phyloP scores from a whole-genome alignment of 2,113 vertebrate species.

The Forbesichthys papilliferus region DNA sequence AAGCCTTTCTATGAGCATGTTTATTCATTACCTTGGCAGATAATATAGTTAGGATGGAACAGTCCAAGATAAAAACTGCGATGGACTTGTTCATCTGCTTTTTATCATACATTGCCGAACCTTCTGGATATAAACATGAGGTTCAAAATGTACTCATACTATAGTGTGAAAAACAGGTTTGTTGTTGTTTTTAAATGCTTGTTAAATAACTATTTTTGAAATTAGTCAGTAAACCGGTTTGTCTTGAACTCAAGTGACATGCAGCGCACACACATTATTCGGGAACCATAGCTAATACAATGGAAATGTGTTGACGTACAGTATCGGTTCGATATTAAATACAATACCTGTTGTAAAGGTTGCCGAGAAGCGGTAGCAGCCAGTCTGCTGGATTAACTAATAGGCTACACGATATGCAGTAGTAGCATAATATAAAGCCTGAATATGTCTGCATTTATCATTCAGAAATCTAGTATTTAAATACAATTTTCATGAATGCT shows the following conservation, averaged over 20 bases:
- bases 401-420: too few species aligned
- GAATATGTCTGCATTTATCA: constrained; percentile 1
- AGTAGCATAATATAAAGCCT: not conserved
- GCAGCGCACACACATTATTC: not conserved
- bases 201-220: too few species aligned
- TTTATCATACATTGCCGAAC: constrained; percentile 3
- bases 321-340: too few species aligned
- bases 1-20: constrained; percentile 30
- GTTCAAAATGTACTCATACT: too few species aligned
- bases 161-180: too few species aligned
- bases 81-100: constrained; percentile 1
- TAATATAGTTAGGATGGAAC: constrained; percentile 24
- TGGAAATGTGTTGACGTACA: too few species aligned
- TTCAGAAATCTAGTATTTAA: not conserved
- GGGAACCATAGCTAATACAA: not conserved
- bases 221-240: too few species aligned
- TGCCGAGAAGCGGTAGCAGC: not conserved
- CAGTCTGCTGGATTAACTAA: too few species aligned
- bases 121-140: not conserved
- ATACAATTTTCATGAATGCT: not conserved
- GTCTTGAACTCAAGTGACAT: not conserved
- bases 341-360: not conserved
- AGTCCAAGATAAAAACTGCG: constrained; percentile 9
- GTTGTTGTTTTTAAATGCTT: too few species aligned
- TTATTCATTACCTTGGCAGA: constrained; percentile 35